Conservation (phyloP, 2,797 vertebrate genomes). For the Chrosomus eos region DNA sequence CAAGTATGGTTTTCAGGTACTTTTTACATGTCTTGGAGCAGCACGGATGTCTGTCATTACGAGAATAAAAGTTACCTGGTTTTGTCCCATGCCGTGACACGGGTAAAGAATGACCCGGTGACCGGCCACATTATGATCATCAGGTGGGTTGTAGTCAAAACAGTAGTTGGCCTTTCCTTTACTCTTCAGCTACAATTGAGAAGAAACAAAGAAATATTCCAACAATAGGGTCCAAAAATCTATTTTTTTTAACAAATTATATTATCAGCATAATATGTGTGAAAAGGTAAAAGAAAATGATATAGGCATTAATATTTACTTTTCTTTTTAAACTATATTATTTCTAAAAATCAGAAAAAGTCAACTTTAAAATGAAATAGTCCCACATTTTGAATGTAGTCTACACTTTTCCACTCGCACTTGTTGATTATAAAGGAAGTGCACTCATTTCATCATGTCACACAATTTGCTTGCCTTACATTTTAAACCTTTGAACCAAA, state of each 20-base stretch:
- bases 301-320: neutral
- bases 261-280: neutral
- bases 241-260: neutral
- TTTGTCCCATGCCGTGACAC: conserved; percentile 97
- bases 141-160: conserved; percentile 93
- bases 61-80: conserved; percentile 82
- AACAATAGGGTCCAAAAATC: neutral
- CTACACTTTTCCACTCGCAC: neutral
- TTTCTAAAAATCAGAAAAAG: neutral
- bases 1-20: neutral
- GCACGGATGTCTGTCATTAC: neutral
- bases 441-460: neutral
- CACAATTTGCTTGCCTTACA: neutral
- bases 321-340: neutral
- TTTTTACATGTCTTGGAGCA: neutral
- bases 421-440: neutral
- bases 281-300: neutral
- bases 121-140: conserved; percentile 80
- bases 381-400: neutral
- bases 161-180: conserved; percentile 85
- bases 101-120: conserved; percentile 86
- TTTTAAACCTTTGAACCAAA: neutral
- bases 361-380: neutral
- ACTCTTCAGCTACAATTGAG: conserved; percentile 83
- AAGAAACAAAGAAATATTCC: neutral